Evolutionary conservation across 2,113 vertebrate species (phyloP).

Genomic region (Tauraco erythrolophus): DNA sequence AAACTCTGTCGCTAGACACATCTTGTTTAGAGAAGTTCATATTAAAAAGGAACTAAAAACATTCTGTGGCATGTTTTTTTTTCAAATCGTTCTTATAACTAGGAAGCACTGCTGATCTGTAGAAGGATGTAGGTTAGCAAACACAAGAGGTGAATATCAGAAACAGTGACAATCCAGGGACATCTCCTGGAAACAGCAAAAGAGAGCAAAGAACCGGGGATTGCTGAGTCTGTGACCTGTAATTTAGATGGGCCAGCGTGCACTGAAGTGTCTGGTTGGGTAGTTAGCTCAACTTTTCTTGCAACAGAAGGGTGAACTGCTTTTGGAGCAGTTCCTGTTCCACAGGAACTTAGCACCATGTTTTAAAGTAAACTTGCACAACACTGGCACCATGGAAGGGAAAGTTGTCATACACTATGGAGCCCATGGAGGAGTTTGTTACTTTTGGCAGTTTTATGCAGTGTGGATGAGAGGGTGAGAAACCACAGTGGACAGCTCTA

Average conservation of each 20-base stretch:
- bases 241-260: neutral
- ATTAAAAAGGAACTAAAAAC: neutral
- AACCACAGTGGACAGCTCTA: neutral
- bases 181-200: neutral
- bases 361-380: neutral
- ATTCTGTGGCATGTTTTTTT: rapidly evolving
- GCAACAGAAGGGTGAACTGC: neutral
- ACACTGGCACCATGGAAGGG: neutral
- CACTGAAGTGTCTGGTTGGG: neutral
- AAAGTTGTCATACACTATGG: neutral
- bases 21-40: neutral
- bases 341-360: neutral
- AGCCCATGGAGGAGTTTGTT: neutral
- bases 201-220: neutral
- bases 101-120: neutral
- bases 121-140: neutral
- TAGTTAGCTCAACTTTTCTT: neutral
- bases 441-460: neutral
- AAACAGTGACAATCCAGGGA: neutral
- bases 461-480: neutral
- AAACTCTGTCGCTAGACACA: neutral
- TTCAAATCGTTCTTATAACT: neutral
- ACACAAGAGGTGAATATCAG: neutral
- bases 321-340: neutral
- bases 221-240: neutral